A percentile compares a stretch with the other conserved stretches of the same genome.
phyloP scores from a whole-genome alignment of 2,888 invertebrate species.

The Abrostola tripartita region DNA sequence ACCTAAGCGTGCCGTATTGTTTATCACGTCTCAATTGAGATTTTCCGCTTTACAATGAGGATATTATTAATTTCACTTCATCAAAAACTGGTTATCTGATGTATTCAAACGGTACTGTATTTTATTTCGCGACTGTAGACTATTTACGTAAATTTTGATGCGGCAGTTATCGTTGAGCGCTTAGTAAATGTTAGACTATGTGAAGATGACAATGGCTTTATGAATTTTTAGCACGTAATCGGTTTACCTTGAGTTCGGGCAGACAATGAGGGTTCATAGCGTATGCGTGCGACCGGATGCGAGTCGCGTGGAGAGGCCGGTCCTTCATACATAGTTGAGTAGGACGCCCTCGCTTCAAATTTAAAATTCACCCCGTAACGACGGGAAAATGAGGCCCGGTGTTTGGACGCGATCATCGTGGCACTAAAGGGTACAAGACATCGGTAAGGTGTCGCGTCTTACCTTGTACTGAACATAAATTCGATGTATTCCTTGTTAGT shows the following conservation, averaged over 20 bases:
- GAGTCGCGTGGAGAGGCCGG: conserved; percentile 71
- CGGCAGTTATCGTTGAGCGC: conserved; percentile 64
- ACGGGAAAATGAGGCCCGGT: conserved; percentile 74
- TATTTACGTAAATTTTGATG: conserved; percentile 44
- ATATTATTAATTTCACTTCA: conserved; percentile 64
- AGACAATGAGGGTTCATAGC: conserved; percentile 77
- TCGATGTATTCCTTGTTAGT: conserved; percentile 66
- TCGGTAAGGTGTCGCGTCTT: conserved; percentile 54
- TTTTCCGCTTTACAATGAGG: conserved; percentile 64
- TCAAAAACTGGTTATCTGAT: conserved; percentile 8
- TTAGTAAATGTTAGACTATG: conserved; percentile 74
- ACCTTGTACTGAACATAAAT: conserved; percentile 61
- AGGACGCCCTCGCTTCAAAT: conserved; percentile 74
- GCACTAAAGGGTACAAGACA: conserved; percentile 56
- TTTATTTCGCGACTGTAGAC: no score
- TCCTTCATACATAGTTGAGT: conserved; percentile 86
- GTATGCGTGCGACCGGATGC: conserved; percentile 79
- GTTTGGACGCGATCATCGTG: conserved; percentile 76
- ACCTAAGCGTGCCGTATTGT: conserved; percentile 79
- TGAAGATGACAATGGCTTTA: conserved; percentile 78
- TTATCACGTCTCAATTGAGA: conserved; percentile 79
- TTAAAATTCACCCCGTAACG: conserved; percentile 85
- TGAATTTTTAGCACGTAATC: conserved; percentile 85
- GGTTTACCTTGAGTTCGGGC: conserved; percentile 79
- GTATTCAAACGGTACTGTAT: not conserved